A percentile compares a stretch with the other conserved stretches of the same genome.
These are phyloP conservation scores for Drosophila antonietae DNA, from an alignment of 2,888 invertebrate species.

Conservation along the genomic window DNA sequence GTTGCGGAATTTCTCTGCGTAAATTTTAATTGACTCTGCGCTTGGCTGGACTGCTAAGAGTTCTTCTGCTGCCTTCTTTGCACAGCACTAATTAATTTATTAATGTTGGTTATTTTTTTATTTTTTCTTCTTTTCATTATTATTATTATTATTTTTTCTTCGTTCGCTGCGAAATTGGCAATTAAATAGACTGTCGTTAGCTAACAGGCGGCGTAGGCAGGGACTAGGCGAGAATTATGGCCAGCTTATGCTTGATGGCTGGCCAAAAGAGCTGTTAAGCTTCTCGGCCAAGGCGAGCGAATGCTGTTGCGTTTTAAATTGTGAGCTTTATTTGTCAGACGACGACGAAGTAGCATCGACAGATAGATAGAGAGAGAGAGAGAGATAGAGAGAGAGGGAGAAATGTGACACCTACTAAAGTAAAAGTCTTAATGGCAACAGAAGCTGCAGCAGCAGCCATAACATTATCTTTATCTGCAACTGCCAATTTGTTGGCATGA, in stretches of 20 bases:
- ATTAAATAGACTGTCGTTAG: conserved; percentile 65
- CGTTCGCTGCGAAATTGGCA: conserved; percentile 63
- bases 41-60: conserved; percentile 41
- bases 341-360: conserved; percentile 21
- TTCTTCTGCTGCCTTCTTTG: conserved; percentile 2
- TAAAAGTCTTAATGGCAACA: conserved; percentile 60
- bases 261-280: conserved; percentile 30
- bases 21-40: conserved; percentile 71
- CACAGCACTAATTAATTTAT: conserved; percentile 70
- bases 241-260: conserved; percentile 52
- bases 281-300: conserved; percentile 13
- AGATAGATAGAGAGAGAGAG: conserved; percentile 22
- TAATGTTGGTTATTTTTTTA: conserved; percentile 62
- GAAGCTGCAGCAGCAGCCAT: conserved; percentile 50
- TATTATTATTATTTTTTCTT: conserved; percentile 39
- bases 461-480: conserved; percentile 78
- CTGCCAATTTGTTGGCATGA: conserved; percentile 75
- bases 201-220: not conserved
- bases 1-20: conserved; percentile 42
- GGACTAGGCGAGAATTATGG: conserved; percentile 35
- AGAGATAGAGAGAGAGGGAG: conserved; percentile 20
- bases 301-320: conserved; percentile 55
- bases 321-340: conserved; percentile 63
- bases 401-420: conserved; percentile 78
- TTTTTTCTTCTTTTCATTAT: conserved; percentile 9